Evolutionary conservation across 2,797 vertebrate species (phyloP), one percentile per base, ranked within the genome.

Genomic region (Myotis planiceps): DNA sequence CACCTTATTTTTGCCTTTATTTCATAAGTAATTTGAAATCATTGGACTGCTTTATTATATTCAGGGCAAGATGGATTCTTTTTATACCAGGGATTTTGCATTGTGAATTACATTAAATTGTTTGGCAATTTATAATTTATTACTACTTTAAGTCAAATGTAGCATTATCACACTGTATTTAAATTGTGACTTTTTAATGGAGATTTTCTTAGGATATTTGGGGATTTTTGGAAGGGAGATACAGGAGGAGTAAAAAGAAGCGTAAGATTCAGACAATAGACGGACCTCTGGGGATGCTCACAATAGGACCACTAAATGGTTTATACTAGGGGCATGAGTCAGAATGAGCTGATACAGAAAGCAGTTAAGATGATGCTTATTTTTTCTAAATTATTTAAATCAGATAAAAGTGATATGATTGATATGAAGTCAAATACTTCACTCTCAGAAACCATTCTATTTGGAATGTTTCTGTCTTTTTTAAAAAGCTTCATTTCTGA

Each of bases 121-220:
- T 97, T 97, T 96, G 90, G 74, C 75, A 92, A 63, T 92, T 90
- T 96, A 83, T 97, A 97, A 95, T 84, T 97, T 97, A 96, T 96
- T 94, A 88, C 42, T 88, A 75, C 76, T 93, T 96, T 94, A 94
- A 97, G 83, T 95, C 81, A 96, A 90, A 93, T 76, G 37, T 95
- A 81, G 47, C 42, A 93, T 91, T 90, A 45, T 95, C 84, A 86
- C n/a, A 63, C 47, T 96, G 32, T 92, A 90, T 90, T 97, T 92
- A 95, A 94, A 66, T 91, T 96, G 66, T 95, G 86, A 13, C 51
- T 63, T 95, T 84, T 92, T 89, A 74, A 94, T 93, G 49, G 49
- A 47, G 32, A 55, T 55, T 87, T 95, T 79, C n/a, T 92, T 94
- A 69, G 37, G 19, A 10, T 87, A 63, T 80, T 25, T 68, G 37